A percentile compares a stretch with the other conserved stretches of the same genome.
Evolutionary conservation across 92 coral and sea anemone species (phyloP).

Genomic region (Paramuricea clavata): DNA sequence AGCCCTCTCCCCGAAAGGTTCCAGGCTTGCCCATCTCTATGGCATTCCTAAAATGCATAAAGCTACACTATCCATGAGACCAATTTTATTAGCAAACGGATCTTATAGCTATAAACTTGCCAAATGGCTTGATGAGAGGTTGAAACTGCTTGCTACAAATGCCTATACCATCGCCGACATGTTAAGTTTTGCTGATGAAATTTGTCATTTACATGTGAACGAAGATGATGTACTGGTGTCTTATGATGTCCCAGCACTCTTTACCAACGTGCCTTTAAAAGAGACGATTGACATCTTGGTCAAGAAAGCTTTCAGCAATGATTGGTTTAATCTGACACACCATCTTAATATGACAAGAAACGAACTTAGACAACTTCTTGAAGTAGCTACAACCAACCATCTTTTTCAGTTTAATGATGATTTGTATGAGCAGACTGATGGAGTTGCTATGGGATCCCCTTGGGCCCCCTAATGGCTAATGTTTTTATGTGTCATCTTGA

Average conservation of each 20-base stretch:
- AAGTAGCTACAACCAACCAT: constrained; percentile 28
- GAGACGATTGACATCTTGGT: background rate
- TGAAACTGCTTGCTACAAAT: too few relatives aligned
- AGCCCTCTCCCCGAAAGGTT: too few relatives aligned
- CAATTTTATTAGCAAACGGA: too few relatives aligned
- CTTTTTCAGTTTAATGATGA: constrained; percentile 10
- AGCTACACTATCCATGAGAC: too few relatives aligned
- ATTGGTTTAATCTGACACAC: constrained; percentile 48
- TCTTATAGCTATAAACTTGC: too few relatives aligned
- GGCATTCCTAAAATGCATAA: too few relatives aligned
- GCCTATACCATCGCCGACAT: background rate
- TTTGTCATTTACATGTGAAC: background rate
- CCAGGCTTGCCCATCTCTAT: too few relatives aligned
- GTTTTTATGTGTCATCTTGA: constrained; percentile 49
- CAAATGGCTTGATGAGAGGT: background rate
- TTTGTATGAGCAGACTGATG: constrained; percentile 29
- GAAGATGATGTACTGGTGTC: background rate
- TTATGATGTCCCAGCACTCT: background rate
- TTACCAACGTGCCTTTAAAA: too few relatives aligned
- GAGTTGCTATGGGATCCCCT: constrained; percentile 44
- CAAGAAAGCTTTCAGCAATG: constrained; percentile 50
- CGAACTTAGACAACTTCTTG: constrained; percentile 30
- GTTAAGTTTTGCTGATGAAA: background rate
- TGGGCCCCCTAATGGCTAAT: too few relatives aligned
- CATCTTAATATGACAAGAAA: constrained; percentile 39